Evolutionary conservation across 2,888 invertebrate genomes (phyloP), one percentile per base, ranked within the genome.

Genomic region (Protodeltote pygarga): DNA sequence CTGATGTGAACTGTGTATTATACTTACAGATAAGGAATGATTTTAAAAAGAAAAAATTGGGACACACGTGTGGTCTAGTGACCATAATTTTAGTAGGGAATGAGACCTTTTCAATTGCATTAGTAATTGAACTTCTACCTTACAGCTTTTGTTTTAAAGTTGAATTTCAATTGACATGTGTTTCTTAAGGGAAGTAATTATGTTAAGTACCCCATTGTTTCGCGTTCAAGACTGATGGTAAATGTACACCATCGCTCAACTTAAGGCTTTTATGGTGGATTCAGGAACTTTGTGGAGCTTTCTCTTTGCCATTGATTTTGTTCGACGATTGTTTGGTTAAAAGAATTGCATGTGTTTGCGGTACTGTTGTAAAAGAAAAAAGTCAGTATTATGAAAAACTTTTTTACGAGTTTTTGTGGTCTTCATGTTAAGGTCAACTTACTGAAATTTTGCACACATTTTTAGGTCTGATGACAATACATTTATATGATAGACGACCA

Each of bases 201-300:
- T 62, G 66, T 67, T 67, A 67, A 67, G 66, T 65, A 51, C 35
- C 29, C 48, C 38, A 67, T 67, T 67, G 66, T 67, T 67, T 55
- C 50, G 39, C 49, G 31, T 46, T 44, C 35, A 44, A 54, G 61
- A 59, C 61, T 55, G 48, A 65, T 63, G 65, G 67, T 38, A 48
- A 65, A 66, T 66, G 60, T 50, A 66, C 60, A 66, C 67, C 60
- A 55, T 63, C 52, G 38, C 40, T 66, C 50, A 60, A 54, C 39
- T 54, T 54, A 54, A 49, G 33, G 64, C 66, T 49, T 66, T 66
- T 64, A 65, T 57, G 60, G 66, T 52, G 24, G 66, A 66, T 60
- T 63, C 49, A 59, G 59, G 49, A 35, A 61, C 49, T 60, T 64
- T 34, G 59, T 29, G 37, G 20, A 39, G 60, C 64, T 66, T 66